Base-by-base conservation (phyloP, 2,113 vertebrate genomes). In the Plecotus auritus region DNA sequence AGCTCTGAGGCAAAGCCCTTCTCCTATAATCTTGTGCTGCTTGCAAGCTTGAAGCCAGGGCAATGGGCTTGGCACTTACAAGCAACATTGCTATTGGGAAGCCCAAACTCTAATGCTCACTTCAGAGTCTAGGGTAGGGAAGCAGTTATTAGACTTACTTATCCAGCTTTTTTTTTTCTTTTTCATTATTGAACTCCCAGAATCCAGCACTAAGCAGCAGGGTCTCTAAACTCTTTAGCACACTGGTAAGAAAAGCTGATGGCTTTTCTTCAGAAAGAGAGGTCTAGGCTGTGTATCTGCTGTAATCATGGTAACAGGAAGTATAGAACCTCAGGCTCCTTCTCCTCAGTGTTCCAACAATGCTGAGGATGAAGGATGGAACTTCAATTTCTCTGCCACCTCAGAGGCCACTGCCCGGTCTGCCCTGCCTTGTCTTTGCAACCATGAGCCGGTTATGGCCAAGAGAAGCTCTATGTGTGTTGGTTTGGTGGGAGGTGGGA, bases 81-180 rank as follows among this genome's bases (percentile, higher is more conserved):
- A 56, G 84, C 85, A 47, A 18, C 11, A 3, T 32, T 76, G 32
- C 61, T 77, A 30, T 12, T 1, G 2, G 56, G 56, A 6, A 64
- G 9, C 18, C 4, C 9, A 0, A 23, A 66, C 10, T 1, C 18
- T 40, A 47, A 74, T 23, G 20, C 14, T 61, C 0, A 11, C 20
- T 18, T 9, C 49, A 28, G 35, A 91, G 80, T 22, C 30, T 54
- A 2, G 2, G 8, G 32, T 73, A 16, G 9, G 14, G 94, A 91
- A 66, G 23, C 9, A 40, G 11, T 47, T 28, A 7, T 14, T 49
- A 49, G 37, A 26, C 12, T 70, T 26, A 40, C 0, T 81, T 80
- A 47, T 17, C 67, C 28, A n/a, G 26, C 12, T 70, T 3, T 14
- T 59, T 61, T 47, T 92, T 84, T 61, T 3, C 10, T 56, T 54